phyloP scores from a whole-genome alignment of 37 sponge, comb jelly and placozoan species.

The Agelas oroides region DNA sequence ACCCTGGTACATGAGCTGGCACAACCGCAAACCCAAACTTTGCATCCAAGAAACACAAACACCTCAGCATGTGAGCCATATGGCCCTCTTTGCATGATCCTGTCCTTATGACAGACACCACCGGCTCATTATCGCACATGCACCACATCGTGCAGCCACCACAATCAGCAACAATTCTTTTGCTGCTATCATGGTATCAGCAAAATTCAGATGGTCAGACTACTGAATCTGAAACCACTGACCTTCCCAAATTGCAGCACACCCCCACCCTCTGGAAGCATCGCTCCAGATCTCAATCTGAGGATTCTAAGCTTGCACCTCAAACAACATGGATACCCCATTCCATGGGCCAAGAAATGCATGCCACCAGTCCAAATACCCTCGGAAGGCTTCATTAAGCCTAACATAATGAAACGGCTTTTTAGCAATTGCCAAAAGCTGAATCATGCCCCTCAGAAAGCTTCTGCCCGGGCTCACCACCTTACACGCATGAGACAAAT shows the following conservation, averaged over 20 bases:
- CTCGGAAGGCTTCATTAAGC: constrained; percentile 42
- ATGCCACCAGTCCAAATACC: constrained; percentile 66
- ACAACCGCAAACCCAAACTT: neutral
- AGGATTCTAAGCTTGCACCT: neutral
- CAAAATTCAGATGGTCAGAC: neutral
- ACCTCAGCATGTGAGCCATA: constrained; percentile 25
- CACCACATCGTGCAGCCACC: constrained; percentile 15
- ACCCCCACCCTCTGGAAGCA: constrained; percentile 67
- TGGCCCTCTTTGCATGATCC: neutral
- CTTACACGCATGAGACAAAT: constrained; percentile 37
- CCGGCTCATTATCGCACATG: constrained; percentile 7
- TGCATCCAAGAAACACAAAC: constrained; percentile 16
- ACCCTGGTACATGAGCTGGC: constrained; percentile 5
- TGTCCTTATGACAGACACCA: constrained; percentile 1
- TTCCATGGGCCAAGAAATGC: constrained; percentile 42
- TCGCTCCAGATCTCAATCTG: neutral
- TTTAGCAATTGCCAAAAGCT: neutral
- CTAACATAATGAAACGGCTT: constrained; percentile 28
- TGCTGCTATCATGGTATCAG: constrained; percentile 3
- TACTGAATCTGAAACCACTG: constrained; percentile 55
- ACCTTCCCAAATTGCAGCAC: constrained; percentile 17
- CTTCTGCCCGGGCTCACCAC: constrained; percentile 47
- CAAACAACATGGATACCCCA: constrained; percentile 7
- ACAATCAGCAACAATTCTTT: constrained; percentile 64
- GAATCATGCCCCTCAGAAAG: constrained; percentile 19